Percentiles rank a stretch among this genome's conserved stretches.
Conservation (phyloP, 1,140 invertebrate genomes). For the Ostrea denselamellosa region DNA sequence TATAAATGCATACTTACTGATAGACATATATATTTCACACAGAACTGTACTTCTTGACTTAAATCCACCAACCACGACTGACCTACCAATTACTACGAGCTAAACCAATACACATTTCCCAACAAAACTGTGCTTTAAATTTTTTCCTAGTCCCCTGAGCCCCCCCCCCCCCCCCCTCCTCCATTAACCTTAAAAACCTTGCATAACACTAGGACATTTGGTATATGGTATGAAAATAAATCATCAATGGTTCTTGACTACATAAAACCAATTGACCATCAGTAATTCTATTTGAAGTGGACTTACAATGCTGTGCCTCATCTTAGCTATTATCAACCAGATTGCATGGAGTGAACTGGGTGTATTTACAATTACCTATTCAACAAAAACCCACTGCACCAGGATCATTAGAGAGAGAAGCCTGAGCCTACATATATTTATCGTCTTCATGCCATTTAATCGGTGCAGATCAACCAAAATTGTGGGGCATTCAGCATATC, state of each 20-base stretch:
- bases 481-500: background rate
- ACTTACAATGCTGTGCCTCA: background rate
- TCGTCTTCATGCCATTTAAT: background rate
- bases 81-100: background rate
- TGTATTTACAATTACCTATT: conserved; percentile 11
- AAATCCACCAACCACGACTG: background rate
- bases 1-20: background rate
- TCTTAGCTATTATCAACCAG: background rate
- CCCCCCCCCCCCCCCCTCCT: background rate
- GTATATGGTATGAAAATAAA: conserved; percentile 4
- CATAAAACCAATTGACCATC: conserved; percentile 16
- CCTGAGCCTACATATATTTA: background rate
- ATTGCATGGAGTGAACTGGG: conserved; percentile 1
- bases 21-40: background rate
- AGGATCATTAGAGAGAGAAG: background rate
- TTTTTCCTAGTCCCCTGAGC: background rate
- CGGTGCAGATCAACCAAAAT: background rate
- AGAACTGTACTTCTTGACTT: background rate
- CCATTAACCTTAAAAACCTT: conserved; percentile 8
- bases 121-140: background rate
- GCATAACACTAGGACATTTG: background rate
- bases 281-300: conserved; percentile 19
- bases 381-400: background rate
- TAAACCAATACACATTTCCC: background rate
- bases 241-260: background rate